Evolutionary conservation across 2,888 invertebrate genomes (phyloP), one percentile per base, ranked within the genome.

Genomic region (Xestia ashworthii): DNA sequence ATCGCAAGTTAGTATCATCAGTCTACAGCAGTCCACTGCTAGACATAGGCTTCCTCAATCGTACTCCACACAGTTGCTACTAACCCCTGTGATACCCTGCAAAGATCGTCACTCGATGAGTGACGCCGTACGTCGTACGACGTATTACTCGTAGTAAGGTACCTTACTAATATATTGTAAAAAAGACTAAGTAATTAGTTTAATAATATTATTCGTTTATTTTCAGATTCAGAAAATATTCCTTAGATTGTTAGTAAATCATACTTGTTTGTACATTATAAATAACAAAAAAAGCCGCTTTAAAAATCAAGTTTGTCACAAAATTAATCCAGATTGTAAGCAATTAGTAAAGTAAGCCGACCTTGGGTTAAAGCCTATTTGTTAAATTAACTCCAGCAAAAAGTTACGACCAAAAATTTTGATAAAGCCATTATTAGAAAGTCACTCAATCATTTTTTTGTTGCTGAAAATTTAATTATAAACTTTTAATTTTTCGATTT

Each of bases 301-400:
- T 48, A 55, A 62, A 65, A 83, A 73, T 48, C 5, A 19, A 72
- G 69, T 68, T 80, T 16, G 58, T 80, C 14, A 66, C 44, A 38
- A 77, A 65, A 62, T 71, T 62, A 62, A 71, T 71, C 44, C 58
- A 68, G 71, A 77, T 48, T 68, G 67, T 22, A 50, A 55, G 44
- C 60, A 76, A 82, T 84, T 73, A 73, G 48, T 65, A 58, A 71
- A 41, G 16, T 11, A 16, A 55, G 32, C 38, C 50, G 38, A 55
- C 25, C n/a, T 79, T 55, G 25, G 60, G n/a, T 55, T 16, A 5
- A n/a, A 71, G 12, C 32, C 11, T n/a, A 74, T 74, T 74, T 76
- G 80, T 74, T 60, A 78, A 85, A 85, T 85, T 85, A 75, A 68
- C 71, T 48, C 69, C 64, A 78, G 68, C 65, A 16, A 12, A 74